Evolutionary conservation across 2,113 vertebrate species (phyloP), one percentile per base, ranked within the genome.

Genomic region (Sminthopsis crassicaudata): DNA sequence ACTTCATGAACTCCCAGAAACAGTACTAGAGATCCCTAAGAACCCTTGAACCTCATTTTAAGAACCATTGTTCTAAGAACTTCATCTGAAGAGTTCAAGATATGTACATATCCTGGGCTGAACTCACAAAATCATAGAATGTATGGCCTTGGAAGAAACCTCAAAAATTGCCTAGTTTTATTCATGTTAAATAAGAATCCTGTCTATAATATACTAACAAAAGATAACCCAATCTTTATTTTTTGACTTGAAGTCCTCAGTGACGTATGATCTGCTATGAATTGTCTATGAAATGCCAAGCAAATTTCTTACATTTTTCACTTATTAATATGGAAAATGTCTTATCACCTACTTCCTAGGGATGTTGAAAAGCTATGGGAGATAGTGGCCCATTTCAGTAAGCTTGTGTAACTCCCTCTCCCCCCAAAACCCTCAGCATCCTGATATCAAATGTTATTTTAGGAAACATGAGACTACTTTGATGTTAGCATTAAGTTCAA

Each of bases 401-500:
- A 42, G 48, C 26, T 52, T 53, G 11, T 53, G 19, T 53, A 53
- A 53, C 53, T 19, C 53, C 14, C 11, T 10, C 55, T 25, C 55
- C 26, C 26, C 55, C 24, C 8, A 9, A 84, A 84, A 7, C 16
- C 7, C 67, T 14, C 30, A 42, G n/a, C 67, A 42, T 84, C 36
- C n/a, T 42, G 16, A 84, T 42, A 84, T 42, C n/a, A 90, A 84
- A 50, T 94, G 30, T 8, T 89, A 91, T 84, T 93, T 92, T 89
- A 50, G 50, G 52, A 92, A 76, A 46, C 23, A 19, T 50, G 2
- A 57, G 6, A 84, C 19, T 26, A 36, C 60, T 11, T 91, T 88
- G 50, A 91, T 90, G 94, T 90, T 60, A 90, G 54, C 51, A 89
- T 92, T 26, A 94, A 94, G 19, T 57, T 27, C 92, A 93, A 95